Base-by-base conservation (phyloP, 2,797 vertebrate species). In the Borostomias antarcticus region DNA sequence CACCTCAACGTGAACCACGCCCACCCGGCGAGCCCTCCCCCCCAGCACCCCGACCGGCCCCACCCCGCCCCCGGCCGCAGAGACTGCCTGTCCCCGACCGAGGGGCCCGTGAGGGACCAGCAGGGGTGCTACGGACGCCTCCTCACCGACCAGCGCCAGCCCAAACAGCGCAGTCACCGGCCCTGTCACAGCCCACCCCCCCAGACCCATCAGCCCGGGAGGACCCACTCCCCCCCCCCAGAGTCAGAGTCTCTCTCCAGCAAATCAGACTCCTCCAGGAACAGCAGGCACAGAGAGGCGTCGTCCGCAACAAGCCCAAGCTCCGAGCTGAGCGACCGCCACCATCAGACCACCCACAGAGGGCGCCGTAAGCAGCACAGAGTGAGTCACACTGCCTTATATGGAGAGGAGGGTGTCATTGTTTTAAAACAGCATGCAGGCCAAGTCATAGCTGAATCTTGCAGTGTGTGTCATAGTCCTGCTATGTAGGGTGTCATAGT, bases 201-300 rank as follows among this genome's bases (percentile, higher is more conserved):
- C 23, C 57, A 51, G 6, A 69, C 80, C 0, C 33, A 58, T n/a
- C 82, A 82, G 4, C 37, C 73, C 11, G 33, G 62, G 13, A 73
- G 58, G 6, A 63, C 64, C 45, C 66, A 75, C 19, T 69, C 77
- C 40, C 40, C 73, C 10, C 56, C 64, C 3, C 68, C 70, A 0
- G 78, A 83, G 25, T 90, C 81, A 1, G 88, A 90, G 66, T 87
- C 87, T 33, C 89, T 83, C 15, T 89, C 86, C 25, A 79, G 76
- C 52, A 90, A 86, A 74, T 89, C 89, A 0, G 87, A 89, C 64
- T 90, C 87, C 21, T 69, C 84, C 48, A 81, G 82, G 64, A 58
- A 70, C 64, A 81, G 81, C 48, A 81, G 82, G 64, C 57, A 70
- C 64, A 81, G 81, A 74, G 88, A 90, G 47, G 75, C 75, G 0